phyloP scores from a whole-genome alignment of 2,888 invertebrate genomes.

The Eugnorisma glareosa region DNA sequence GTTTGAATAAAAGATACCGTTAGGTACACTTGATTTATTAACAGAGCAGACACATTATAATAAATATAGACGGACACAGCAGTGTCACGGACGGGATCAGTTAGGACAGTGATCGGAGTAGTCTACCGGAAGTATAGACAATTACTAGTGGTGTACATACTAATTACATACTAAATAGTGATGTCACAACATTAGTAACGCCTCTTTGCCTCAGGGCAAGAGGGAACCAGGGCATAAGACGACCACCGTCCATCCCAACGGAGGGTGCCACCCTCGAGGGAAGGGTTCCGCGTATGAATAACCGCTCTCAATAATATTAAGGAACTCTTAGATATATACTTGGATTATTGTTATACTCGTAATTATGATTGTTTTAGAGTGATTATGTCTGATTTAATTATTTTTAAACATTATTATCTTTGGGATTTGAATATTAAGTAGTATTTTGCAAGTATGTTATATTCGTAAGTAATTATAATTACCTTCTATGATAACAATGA shows the following conservation, averaged over 20 bases:
- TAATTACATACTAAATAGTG: no score
- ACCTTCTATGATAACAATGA: background rate
- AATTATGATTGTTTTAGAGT: conserved; percentile 15
- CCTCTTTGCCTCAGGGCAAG: conserved; percentile 29
- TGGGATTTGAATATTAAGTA: background rate
- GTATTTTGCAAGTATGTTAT: background rate
- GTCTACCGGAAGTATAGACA: no score
- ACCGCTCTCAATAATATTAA: conserved; percentile 56
- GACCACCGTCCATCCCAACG: conserved; percentile 25
- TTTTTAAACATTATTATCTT: background rate
- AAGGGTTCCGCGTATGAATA: conserved; percentile 50
- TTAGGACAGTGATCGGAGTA: no score
- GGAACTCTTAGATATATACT: background rate
- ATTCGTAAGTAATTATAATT: background rate
- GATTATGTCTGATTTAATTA: background rate
- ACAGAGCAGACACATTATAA: no score
- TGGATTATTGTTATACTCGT: conserved; percentile 1
- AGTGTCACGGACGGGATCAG: no score
- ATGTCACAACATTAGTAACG: no score
- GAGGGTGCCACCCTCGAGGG: conserved; percentile 53
- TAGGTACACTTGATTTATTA: no score
- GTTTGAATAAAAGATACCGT: no score
- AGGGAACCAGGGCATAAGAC: conserved; percentile 37
- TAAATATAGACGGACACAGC: no score
- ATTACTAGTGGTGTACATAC: no score